These are phyloP conservation scores for Dendrophyllia cribrosa DNA, from an alignment of 64 coral and sea anemone species.

Conservation along the genomic window DNA sequence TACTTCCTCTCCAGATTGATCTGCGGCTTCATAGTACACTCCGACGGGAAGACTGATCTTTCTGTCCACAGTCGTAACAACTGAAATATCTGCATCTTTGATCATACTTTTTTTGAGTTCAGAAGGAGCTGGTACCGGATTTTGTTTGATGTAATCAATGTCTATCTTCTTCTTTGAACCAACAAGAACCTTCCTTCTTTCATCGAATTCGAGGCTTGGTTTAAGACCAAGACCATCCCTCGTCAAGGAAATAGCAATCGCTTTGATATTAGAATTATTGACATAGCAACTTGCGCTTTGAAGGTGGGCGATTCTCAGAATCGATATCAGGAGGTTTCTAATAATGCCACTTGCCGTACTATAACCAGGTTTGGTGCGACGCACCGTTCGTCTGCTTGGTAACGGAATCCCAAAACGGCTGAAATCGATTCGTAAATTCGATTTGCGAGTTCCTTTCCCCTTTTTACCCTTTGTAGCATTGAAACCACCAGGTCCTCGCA, in stretches of 20 bases:
- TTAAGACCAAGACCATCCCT: conserved; percentile 71
- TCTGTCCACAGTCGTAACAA: conserved; percentile 69
- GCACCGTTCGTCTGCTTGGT: conserved; percentile 63
- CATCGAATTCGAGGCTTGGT: conserved; percentile 62
- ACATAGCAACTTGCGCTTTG: conserved; percentile 58
- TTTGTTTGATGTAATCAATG: conserved; percentile 56
- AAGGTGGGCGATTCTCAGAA: conserved; percentile 52
- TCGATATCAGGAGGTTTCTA: conserved; percentile 65
- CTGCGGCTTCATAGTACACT: conserved; percentile 61
- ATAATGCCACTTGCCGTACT: conserved; percentile 75
- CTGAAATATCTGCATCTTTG: conserved; percentile 77
- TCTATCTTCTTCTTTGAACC: conserved; percentile 66
- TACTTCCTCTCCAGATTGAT: conserved; percentile 65
- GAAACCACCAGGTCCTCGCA: conserved; percentile 64
- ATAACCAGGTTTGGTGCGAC: conserved; percentile 65
- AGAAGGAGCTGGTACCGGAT: conserved; percentile 63
- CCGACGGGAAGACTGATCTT: conserved; percentile 66
- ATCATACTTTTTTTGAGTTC: conserved; percentile 75
- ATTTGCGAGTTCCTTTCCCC: conserved; percentile 35
- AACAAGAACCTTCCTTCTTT: conserved; percentile 77
- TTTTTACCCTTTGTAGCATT: conserved; percentile 51
- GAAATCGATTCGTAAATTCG: conserved; percentile 62
- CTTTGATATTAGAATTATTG: conserved; percentile 45
- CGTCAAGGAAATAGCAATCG: conserved; percentile 58
- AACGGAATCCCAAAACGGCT: conserved; percentile 70